Base-by-base conservation (phyloP, 2,113 vertebrate genomes). In the Daphoenositta chrysoptera region DNA sequence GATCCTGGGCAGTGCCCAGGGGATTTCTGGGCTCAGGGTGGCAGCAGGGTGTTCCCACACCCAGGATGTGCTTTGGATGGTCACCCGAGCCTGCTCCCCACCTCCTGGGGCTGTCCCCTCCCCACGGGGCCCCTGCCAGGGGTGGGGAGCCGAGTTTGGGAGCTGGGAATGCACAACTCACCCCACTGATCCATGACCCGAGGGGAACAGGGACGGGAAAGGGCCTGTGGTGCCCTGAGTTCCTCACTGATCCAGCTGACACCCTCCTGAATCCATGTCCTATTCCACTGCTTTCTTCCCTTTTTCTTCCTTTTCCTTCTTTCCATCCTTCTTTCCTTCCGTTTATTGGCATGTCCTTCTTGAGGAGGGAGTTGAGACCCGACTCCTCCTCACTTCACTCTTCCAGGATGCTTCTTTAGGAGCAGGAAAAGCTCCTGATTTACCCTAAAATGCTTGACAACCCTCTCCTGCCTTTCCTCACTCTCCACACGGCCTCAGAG, bases 401-500 rank as follows among this genome's bases (percentile, higher is more conserved):
- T 63, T 26, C 37, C 81, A 57, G 65, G 53, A 10, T 68, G 57
- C 19, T 14, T 68, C 18, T 31, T 28, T 3, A 20, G 39, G 58
- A 20, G 42, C 31, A 19, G 37, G 63, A 19, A 53, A 39, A 63
- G 23, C 21, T 13, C 26, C n/a, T 9, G 9, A 12, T 37, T 14
- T 31, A 28, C 60, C 14, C 76, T 21, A n/a, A 0, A 5, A 58
- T 20, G 10, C 12, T 45, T 23, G 39, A 9, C 33, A 58, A 56
- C 27, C 27, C n/a, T 47, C 27, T 64, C 39, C 79, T 64, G 83
- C 56, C 64, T 44, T 44, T n/a, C 47, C 64, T 44, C 50, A 2
- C 31, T 14, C 21, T 37, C 51, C 0, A 1, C 65, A 30, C 0
- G 1, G 40, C 26, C 44, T 72, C 58, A 18, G 33, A 68, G 40